Evolutionary conservation across 2,888 invertebrate species (phyloP), one percentile per base, ranked within the genome.

Genomic region (Drosophila hamatofila): DNA sequence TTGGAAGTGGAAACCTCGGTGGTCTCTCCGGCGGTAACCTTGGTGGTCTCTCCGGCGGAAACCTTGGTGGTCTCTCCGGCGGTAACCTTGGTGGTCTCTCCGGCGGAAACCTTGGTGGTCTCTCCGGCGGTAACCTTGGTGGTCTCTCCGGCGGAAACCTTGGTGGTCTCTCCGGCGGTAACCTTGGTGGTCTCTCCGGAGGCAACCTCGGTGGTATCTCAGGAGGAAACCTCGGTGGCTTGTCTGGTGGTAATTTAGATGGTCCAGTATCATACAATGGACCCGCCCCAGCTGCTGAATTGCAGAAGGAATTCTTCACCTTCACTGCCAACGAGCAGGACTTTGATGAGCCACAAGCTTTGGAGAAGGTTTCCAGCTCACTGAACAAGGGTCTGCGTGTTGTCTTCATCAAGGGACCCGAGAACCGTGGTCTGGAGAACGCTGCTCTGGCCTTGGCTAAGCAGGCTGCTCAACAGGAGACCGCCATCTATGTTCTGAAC

Each of bases 341-440:
- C 60, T 88, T 88, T 41, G 80, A 89, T 60, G 90, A 90, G 64
- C 83, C 80, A 7, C 71, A 80, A 41, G 77, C 83, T 57, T 54
- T 76, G 12, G 83, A 90, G 46, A 78, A 76, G 21, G 78, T 82
- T 8, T 80, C 81, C 14, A 67, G 80, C 56, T 76, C 84, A 4
- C 14, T 91, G 66, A 92, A 91, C 75, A 89, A 90, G 73, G 90
- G 82, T 62, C 88, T 92, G 30, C 92, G 92, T 27, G 91, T 92
- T 25, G 72, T 92, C 55, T 92, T 92, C 84, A 92, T 92, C 72
- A 92, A 91, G 81, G 90, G 91, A 61, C 92, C 92, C 75, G 91
- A 91, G 77, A 91, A 91, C 74, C 90, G 81, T 65, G 91, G 89
- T 8, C 33, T 91, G 58, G 89, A 90, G 68, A 86, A 90, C 65